Percentiles rank a stretch among this genome's conserved stretches.
Evolutionary conservation across 2,113 vertebrate genomes (phyloP).

Genomic region (Cyprinus carpio): DNA sequence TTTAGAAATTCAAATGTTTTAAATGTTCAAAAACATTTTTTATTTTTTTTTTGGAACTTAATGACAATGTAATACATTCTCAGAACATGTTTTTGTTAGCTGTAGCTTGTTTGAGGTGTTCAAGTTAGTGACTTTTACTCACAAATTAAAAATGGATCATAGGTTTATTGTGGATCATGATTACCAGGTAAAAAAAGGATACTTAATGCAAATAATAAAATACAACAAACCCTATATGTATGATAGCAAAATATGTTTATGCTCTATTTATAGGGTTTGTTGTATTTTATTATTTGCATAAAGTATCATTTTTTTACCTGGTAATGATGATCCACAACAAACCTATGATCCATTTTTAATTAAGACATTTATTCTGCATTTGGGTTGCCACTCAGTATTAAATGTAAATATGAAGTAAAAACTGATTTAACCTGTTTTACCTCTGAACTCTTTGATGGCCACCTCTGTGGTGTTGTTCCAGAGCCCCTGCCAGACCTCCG

Average conservation of each 20-base stretch:
- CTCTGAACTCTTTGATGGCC: slow-evolving; percentile 66
- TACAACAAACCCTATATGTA: not conserved
- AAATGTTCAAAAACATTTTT: too few relatives aligned
- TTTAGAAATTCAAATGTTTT: too few relatives aligned
- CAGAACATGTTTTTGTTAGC: too few relatives aligned
- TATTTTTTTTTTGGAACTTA: too few relatives aligned
- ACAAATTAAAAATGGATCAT: too few relatives aligned
- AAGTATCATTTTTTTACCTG: not conserved
- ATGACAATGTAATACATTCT: too few relatives aligned
- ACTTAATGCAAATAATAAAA: not conserved
- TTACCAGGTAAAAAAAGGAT: not conserved
- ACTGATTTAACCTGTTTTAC: slow-evolving; percentile 38
- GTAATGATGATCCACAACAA: not conserved
- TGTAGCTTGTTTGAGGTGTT: too few relatives aligned
- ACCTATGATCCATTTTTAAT: too few relatives aligned
- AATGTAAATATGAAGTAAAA: not conserved
- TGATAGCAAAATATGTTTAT: not conserved
- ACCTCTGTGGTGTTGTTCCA: slow-evolving; percentile 64
- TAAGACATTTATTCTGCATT: not conserved
- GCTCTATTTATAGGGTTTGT: not conserved
- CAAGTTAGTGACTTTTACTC: too few relatives aligned
- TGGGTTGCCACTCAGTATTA: not conserved
- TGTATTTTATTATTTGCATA: not conserved
- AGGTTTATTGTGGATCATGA: too few relatives aligned
- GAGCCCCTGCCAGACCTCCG: slow-evolving; percentile 64